phyloP scores from a whole-genome alignment of 2,797 vertebrate species.

The Leptodactylus fallax region DNA sequence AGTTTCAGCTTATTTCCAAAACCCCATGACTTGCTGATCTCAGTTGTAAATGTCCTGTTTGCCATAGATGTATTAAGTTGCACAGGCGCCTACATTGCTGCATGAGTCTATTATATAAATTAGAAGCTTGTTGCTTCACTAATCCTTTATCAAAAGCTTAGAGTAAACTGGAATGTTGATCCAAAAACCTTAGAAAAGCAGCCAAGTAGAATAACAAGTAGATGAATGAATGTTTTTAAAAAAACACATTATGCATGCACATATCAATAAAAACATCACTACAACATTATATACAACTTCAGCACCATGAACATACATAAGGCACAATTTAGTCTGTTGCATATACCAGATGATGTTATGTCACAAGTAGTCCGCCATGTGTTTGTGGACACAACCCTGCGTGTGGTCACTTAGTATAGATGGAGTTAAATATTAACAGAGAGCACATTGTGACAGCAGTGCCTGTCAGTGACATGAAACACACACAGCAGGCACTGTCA shows the following conservation, averaged over 20 bases:
- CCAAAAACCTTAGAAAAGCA: background rate
- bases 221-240: background rate
- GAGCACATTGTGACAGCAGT: conserved; percentile 4
- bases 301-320: background rate
- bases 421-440: conserved; percentile 56
- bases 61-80: background rate
- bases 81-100: background rate
- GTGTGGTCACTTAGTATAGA: background rate
- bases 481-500: conserved; percentile 3
- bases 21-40: background rate
- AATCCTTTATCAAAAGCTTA: conserved; percentile 4
- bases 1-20: background rate
- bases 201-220: background rate
- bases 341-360: background rate
- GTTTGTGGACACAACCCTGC: background rate
- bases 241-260: too few relatives aligned
- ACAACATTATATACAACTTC: background rate
- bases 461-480: conserved; percentile 27
- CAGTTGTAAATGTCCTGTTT: background rate
- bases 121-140: background rate
- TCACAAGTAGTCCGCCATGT: background rate
- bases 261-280: background rate
- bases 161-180: background rate
- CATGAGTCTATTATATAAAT: conserved; percentile 15
- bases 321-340: too few relatives aligned